phyloP scores from a whole-genome alignment of 30 jellyfish, hydroid and myxozoan species.

The Hydractinia echinata region DNA sequence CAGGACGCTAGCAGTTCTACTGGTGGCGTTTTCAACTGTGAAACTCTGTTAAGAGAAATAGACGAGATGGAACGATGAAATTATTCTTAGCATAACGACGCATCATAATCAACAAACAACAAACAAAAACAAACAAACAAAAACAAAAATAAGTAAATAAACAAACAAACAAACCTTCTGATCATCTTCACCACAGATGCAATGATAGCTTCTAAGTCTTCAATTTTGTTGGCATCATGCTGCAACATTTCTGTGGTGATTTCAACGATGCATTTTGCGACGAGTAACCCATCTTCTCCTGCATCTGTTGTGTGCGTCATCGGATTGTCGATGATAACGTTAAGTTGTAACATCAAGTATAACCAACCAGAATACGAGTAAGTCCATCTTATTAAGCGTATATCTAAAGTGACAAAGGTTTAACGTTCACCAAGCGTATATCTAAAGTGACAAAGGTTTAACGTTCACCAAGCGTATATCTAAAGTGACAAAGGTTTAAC shows the following conservation, averaged over 20 bases:
- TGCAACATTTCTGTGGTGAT: not conserved
- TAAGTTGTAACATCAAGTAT: slow-evolving; percentile 36
- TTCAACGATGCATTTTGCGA: not conserved
- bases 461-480: too few species aligned
- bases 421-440: too few species aligned
- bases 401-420: slow-evolving; percentile 1
- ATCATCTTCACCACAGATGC: slow-evolving; percentile 9
- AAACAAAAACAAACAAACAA: not conserved
- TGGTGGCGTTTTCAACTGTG: slow-evolving; percentile 34
- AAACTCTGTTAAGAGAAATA: not conserved
- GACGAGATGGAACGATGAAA: not conserved
- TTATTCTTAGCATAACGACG: not conserved
- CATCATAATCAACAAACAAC: not conserved
- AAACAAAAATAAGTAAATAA: not conserved
- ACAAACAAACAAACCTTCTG: slow-evolving; percentile 11
- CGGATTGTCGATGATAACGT: not conserved
- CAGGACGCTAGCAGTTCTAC: slow-evolving; percentile 35
- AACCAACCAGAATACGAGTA: slow-evolving; percentile 73
- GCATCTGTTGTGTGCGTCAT: slow-evolving; percentile 17
- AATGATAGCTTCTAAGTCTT: slow-evolving; percentile 32
- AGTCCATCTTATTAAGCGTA: slow-evolving; percentile 65
- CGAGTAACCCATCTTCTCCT: slow-evolving; percentile 30
- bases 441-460: too few species aligned
- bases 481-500: too few species aligned
- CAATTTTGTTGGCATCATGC: slow-evolving; percentile 20